Base-by-base conservation (phyloP, 2,113 vertebrate genomes). In the Salminus brasiliensis region DNA sequence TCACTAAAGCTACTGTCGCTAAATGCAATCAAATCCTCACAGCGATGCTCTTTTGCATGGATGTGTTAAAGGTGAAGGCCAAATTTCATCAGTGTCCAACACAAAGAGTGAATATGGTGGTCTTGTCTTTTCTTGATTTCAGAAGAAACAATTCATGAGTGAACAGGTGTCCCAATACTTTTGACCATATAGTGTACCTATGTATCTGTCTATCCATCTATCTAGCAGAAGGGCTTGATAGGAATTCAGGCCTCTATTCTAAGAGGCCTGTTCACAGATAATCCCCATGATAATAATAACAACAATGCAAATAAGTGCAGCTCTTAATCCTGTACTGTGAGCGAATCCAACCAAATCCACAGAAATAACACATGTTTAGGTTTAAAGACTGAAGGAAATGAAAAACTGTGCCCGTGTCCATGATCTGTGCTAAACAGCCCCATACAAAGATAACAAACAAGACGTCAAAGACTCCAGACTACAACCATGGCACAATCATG, bases 401-500 rank as follows among this genome's bases (percentile, higher is more conserved):
- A 39, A 63, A 18, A 47, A n/a, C n/a, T 52, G 11, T 4, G 15
- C 13, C 9, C 16, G 29, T 13, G 16, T 21, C 23, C 21, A 59
- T 2, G 43, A 25, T 15, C 30, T 8, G 15, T 45, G 34, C n/a
- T n/a, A n/a, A n/a, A n/a, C n/a, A n/a, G n/a, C n/a, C 29, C 13
- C n/a, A 60, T 30, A 52, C 32, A 32, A 30, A 32, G 45, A 2
- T n/a, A 52, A 15, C 47, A 15, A 52, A 55, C 15, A 59, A 43
- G 36, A 15, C 6, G 36, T 18, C n/a, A 71, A 53, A 52, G 16
- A 10, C 66, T 78, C 27, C 29, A 10, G 6, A 13, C 2, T 32
- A 21, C n/a, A 39, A 29, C 6, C n/a, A 72, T 72, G 55, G 43
- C 32, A 79, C 76, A 72, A 72, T 63, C 57, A 27, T 8, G 41